phyloP scores from a whole-genome alignment of 1,140 invertebrate species.

The Belonocnema kinseyi region DNA sequence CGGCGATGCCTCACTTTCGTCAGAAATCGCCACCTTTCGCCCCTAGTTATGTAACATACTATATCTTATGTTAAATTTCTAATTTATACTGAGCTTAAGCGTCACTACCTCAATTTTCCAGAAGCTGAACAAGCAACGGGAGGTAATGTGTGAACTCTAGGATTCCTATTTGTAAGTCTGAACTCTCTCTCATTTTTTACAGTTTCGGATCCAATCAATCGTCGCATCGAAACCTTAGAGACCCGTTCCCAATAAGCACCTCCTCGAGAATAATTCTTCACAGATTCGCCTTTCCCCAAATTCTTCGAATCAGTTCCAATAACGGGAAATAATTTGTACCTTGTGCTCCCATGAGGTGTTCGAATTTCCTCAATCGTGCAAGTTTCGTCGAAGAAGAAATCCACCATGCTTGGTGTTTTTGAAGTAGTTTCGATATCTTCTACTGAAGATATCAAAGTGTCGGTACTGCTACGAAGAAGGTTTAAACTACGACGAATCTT shows the following conservation, averaged over 20 bases:
- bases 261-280: neutral
- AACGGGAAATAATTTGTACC: conserved; percentile 39
- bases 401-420: neutral
- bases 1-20: too few relatives aligned
- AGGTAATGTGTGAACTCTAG: conserved; percentile 48
- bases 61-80: conserved; percentile 16
- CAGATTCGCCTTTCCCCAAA: conserved; percentile 8
- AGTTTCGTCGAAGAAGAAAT: conserved; percentile 5
- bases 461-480: conserved; percentile 54
- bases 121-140: conserved; percentile 50
- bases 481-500: conserved; percentile 52
- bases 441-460: conserved; percentile 55
- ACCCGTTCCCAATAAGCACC: neutral
- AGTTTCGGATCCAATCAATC: neutral
- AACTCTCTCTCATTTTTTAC: neutral
- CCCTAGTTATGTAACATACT: too few relatives aligned
- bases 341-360: neutral
- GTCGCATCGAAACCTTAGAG: neutral
- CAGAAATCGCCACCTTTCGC: too few relatives aligned
- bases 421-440: conserved; percentile 35
- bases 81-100: neutral
- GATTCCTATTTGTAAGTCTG: conserved; percentile 48
- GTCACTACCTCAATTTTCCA: conserved; percentile 46
- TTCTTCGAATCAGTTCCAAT: conserved; percentile 28
- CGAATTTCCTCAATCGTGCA: conserved; percentile 6